phyloP scores from a whole-genome alignment of 2,113 vertebrate species.

The Cynopterus brachyotis region DNA sequence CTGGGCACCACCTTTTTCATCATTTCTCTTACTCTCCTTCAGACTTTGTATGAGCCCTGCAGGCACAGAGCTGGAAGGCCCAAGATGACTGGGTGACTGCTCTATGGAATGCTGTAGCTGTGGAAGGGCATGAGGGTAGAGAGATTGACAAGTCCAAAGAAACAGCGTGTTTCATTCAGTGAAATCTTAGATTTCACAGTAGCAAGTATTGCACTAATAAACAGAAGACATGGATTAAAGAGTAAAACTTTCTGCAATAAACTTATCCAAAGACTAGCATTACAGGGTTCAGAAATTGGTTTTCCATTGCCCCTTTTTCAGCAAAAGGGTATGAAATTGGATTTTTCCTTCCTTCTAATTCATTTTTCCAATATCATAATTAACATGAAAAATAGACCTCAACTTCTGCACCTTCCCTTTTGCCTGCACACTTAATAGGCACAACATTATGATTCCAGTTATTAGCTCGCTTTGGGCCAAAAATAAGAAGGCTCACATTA shows the following conservation, averaged over 20 bases:
- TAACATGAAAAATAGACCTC: neutral
- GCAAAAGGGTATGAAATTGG: neutral
- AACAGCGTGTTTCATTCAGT: neutral
- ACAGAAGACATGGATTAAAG: neutral
- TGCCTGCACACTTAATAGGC: neutral
- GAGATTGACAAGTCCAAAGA: neutral
- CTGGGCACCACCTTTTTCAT: neutral
- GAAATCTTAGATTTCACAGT: neutral
- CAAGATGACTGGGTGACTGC: neutral
- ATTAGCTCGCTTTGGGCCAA: slow-evolving; percentile 58
- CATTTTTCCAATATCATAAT: slow-evolving; percentile 51
- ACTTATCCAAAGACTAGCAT: neutral
- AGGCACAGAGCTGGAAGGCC: neutral
- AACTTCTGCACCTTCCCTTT: slow-evolving; percentile 35
- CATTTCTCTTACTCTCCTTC: neutral
- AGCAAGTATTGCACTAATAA: neutral
- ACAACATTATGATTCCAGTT: slow-evolving; percentile 50
- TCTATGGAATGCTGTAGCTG: neutral
- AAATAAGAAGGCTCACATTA: slow-evolving; percentile 67
- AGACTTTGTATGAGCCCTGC: neutral
- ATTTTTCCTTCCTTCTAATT: slow-evolving; percentile 25
- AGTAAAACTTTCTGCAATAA: neutral
- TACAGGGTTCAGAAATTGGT: neutral
- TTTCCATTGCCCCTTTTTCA: neutral
- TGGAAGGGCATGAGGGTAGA: neutral